A percentile compares a stretch with the other conserved stretches of the same genome.
Evolutionary conservation across 2,113 vertebrate species (phyloP).

Genomic region (Crotalus helleri): DNA sequence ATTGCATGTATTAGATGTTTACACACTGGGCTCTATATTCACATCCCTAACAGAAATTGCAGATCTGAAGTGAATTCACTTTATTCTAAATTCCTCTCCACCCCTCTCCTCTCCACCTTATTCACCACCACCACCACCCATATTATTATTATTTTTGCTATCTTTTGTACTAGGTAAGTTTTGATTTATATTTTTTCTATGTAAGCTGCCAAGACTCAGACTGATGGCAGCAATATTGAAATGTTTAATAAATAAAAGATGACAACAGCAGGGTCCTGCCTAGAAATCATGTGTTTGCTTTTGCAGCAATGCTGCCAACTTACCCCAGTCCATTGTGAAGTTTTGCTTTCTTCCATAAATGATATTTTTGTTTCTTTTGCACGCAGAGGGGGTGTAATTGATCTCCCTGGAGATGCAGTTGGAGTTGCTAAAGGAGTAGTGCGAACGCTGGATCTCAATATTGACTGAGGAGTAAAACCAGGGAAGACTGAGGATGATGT

Average conservation of each 20-base stretch:
- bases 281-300: neutral
- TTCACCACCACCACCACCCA: too few species aligned
- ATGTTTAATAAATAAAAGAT: neutral
- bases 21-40: neutral
- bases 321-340: slow-evolving; percentile 75
- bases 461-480: slow-evolving; percentile 87
- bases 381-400: slow-evolving; percentile 81
- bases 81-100: neutral
- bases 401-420: slow-evolving; percentile 84
- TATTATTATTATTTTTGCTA: neutral
- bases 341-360: slow-evolving; percentile 76
- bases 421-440: slow-evolving; percentile 85
- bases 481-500: slow-evolving; percentile 77
- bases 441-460: slow-evolving; percentile 86
- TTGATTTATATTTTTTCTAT: neutral
- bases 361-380: slow-evolving; percentile 86
- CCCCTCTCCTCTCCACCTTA: too few species aligned
- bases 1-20: neutral
- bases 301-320: slow-evolving; percentile 41
- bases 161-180: neutral
- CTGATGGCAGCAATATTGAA: neutral
- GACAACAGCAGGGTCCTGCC: neutral
- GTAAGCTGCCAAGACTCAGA: neutral
- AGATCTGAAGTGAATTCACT: neutral
- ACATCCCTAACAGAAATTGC: neutral